A percentile compares a stretch with the other conserved stretches of the same genome.
These are phyloP conservation scores for Cydia pomonella DNA, from an alignment of 1,140 invertebrate genomes.

Conservation along the genomic window DNA sequence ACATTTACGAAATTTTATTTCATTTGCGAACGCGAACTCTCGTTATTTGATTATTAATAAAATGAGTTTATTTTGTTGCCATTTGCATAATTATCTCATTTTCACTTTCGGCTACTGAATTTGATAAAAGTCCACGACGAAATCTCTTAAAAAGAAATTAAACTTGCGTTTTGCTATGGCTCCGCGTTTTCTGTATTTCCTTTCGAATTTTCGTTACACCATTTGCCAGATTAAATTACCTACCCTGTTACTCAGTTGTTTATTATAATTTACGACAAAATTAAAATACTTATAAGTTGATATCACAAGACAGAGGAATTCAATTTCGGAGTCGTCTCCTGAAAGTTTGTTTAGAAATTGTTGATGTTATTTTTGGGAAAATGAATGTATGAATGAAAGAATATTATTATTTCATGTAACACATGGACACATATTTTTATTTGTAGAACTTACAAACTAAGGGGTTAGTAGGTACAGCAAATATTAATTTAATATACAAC, in stretches of 20 bases:
- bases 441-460: too few relatives aligned
- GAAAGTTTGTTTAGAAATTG: not conserved
- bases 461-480: too few relatives aligned
- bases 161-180: conserved; percentile 41
- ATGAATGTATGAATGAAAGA: too few relatives aligned
- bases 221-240: conserved; percentile 28
- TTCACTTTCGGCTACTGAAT: conserved; percentile 59
- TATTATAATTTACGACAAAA: conserved; percentile 28
- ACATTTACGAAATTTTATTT: conserved; percentile 76
- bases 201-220: conserved; percentile 19
- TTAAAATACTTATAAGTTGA: conserved; percentile 22
- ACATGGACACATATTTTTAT: too few relatives aligned
- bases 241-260: conserved; percentile 23
- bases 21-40: conserved; percentile 64
- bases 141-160: conserved; percentile 62
- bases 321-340: not conserved
- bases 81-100: conserved; percentile 77
- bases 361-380: not conserved
- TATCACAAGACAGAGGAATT: conserved; percentile 14
- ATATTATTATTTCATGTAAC: too few relatives aligned
- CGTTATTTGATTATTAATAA: conserved; percentile 75
- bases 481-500: too few relatives aligned
- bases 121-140: conserved; percentile 50
- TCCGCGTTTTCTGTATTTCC: conserved; percentile 33
- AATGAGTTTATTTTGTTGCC: conserved; percentile 73